Evolutionary conservation across 2,113 vertebrate genomes (phyloP).

Genomic region (Cyanoramphus novaezelandiae): DNA sequence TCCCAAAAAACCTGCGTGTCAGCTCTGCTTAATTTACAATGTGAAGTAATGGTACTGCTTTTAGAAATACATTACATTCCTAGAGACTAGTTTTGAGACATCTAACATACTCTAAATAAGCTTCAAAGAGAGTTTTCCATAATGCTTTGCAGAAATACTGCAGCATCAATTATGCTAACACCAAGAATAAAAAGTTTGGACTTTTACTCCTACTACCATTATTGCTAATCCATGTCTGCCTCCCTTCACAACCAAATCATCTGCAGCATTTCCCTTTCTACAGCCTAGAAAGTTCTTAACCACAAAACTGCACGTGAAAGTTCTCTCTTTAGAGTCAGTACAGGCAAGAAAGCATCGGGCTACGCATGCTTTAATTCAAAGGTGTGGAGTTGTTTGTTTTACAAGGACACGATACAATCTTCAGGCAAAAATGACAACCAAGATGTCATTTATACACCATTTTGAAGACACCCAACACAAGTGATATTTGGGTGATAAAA

Average conservation of each 20-base stretch:
- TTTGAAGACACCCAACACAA: neutral
- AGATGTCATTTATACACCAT: neutral
- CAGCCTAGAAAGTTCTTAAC: conserved; percentile 27
- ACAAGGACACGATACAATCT: neutral
- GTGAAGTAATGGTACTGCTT: neutral
- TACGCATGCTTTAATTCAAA: neutral
- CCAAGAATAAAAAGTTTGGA: neutral
- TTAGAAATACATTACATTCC: neutral
- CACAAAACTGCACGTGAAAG: neutral
- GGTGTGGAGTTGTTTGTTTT: accelerated
- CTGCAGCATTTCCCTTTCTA: neutral
- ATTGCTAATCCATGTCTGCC: neutral
- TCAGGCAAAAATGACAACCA: accelerated
- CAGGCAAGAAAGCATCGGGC: neutral
- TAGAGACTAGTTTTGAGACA: neutral
- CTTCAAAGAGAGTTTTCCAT: neutral
- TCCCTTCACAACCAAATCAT: neutral
- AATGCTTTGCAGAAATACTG: neutral
- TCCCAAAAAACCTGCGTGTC: neutral
- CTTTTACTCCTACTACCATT: neutral
- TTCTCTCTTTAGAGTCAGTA: neutral
- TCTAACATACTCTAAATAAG: neutral
- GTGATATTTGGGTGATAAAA: accelerated
- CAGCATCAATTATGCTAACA: neutral
- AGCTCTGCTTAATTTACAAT: neutral